Evolutionary conservation across 2,113 vertebrate species (phyloP), one percentile per base, ranked within the genome.

Genomic region (Trogon surrucura): DNA sequence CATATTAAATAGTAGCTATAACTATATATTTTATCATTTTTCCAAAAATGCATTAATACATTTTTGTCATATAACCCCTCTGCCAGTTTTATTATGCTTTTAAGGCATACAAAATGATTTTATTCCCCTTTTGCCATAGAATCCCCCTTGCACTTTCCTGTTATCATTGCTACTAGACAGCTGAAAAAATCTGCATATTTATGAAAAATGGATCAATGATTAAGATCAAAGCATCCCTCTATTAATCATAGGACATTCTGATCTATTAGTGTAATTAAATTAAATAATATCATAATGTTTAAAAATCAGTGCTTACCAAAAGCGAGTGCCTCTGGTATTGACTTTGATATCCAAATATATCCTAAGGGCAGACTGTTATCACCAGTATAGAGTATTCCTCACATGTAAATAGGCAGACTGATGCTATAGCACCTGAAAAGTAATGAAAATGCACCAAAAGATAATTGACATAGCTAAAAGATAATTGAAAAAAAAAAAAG

Each of bases 311-410:
- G 2, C 25, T 93, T 45, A 50, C 15, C n/a, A 89, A 81, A 88
- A 80, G 27, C 26, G 64, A 78, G 22, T 36, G 53, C 38, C 53
- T 89, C 62, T 75, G 70, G 21, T 88, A 41, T 88, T 67, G 57
- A 71, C 80, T 95, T 95, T 83, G 84, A 91, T 93, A 93, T 67
- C 44, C 15, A 50, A 62, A 64, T 54, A 85, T 53, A 41, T 61
- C 84, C 72, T 71, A 57, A 71, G 36, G 71, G 57, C 44, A 67
- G 7, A 25, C n/a, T 47, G n/a, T 86, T 91, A 62, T 80, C 77
- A 83, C 36, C 67, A 48, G 13, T 66, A 66, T 48, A 79, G 84
- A 66, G 51, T 75, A 75, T 71, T 89, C 29, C 30, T 79, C n/a
- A 15, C 53, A 71, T 38, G 29, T 48, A 75, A 95, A 67, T 89